phyloP scores from a whole-genome alignment of 2,113 vertebrate species.

The Neodon shergylaensis region DNA sequence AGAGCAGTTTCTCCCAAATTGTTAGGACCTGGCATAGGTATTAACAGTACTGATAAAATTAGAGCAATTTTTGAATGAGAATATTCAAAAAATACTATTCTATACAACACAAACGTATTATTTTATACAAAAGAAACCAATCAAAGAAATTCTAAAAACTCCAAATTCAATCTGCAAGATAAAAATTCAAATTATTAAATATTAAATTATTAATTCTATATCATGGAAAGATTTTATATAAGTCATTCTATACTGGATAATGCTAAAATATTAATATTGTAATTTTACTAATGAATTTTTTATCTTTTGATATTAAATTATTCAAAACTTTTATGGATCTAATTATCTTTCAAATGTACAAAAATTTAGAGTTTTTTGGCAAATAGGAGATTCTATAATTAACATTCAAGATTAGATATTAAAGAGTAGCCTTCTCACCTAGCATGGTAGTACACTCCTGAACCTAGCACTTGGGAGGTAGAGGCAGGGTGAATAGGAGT shows the following conservation, averaged over 20 bases:
- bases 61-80: background rate
- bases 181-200: background rate
- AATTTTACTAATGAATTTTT: slow-evolving; percentile 1
- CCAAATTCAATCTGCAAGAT: background rate
- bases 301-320: slow-evolving; percentile 34
- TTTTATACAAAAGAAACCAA: slow-evolving; percentile 17
- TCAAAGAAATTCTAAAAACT: background rate
- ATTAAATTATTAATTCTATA: slow-evolving; percentile 19
- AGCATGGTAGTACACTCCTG: background rate
- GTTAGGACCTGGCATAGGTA: background rate
- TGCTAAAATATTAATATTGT: background rate
- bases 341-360: background rate
- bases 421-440: background rate
- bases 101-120: background rate
- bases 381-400: background rate
- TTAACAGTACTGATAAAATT: background rate
- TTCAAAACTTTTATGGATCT: background rate
- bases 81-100: background rate
- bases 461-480: background rate
- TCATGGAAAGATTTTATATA: background rate
- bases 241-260: background rate
- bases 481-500: background rate
- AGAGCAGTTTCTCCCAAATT: background rate
- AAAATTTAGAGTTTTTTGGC: background rate
- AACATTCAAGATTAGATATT: background rate